phyloP scores from a whole-genome alignment of 1,140 invertebrate genomes.

The Pseudomyrmex concolor region DNA sequence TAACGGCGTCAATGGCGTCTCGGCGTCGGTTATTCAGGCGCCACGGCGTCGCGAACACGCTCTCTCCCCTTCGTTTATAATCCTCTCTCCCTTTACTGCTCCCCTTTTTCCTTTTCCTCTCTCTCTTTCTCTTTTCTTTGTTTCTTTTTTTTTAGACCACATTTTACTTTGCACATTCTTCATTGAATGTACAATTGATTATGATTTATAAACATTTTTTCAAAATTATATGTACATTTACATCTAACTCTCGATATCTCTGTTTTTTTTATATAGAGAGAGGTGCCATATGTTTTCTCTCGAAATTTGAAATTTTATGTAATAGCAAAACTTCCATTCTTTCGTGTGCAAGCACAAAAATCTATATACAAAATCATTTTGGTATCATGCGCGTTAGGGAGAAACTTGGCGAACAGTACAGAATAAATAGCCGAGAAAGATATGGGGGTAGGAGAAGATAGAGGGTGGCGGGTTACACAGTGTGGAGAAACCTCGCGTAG shows the following conservation, averaged over 20 bases:
- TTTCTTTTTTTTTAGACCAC: neutral
- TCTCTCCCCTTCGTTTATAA: neutral
- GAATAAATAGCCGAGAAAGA: neutral
- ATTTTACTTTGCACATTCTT: too few relatives aligned
- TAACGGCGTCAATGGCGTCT: conserved; percentile 35
- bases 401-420: neutral
- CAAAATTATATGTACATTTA: too few relatives aligned
- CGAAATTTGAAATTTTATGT: too few relatives aligned
- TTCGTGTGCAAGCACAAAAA: too few relatives aligned
- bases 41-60: conserved; percentile 9
- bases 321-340: too few relatives aligned
- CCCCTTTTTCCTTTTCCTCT: neutral
- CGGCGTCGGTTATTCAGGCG: conserved; percentile 7
- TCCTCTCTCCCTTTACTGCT: neutral
- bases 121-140: neutral
- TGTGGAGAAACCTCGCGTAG: conserved; percentile 5
- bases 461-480: conserved; percentile 3
- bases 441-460: conserved; percentile 31
- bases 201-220: too few relatives aligned
- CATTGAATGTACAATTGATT: too few relatives aligned
- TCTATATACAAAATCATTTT: neutral
- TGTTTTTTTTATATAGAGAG: too few relatives aligned
- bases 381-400: neutral
- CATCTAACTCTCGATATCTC: too few relatives aligned
- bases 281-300: too few relatives aligned